Evolutionary conservation across 2,888 invertebrate genomes (phyloP).

Genomic region (Horisme vitalbata): DNA sequence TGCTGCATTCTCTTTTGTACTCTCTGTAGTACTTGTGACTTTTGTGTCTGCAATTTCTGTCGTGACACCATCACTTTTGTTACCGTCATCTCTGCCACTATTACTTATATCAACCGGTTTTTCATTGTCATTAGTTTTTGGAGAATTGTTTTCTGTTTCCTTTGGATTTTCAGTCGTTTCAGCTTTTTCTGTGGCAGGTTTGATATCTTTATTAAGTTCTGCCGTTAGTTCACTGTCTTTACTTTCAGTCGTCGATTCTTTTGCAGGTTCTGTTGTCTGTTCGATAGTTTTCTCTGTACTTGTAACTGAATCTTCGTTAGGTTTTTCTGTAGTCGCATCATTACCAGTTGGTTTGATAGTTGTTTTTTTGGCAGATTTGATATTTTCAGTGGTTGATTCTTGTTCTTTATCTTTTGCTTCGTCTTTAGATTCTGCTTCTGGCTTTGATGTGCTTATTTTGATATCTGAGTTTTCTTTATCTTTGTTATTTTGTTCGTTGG

Average conservation of each 20-base stretch:
- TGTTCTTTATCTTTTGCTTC: slow-evolving; percentile 4
- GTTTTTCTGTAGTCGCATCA: slow-evolving; percentile 14
- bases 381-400: neutral
- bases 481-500: neutral
- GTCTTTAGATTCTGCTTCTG: slow-evolving; percentile 2
- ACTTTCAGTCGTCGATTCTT: too few relatives aligned
- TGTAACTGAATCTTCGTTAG: neutral
- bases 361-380: neutral
- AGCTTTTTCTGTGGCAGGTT: neutral
- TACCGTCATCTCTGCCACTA: neutral
- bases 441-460: neutral
- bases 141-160: neutral
- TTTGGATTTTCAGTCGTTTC: neutral
- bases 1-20: too few relatives aligned
- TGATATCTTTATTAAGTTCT: slow-evolving; percentile 1
- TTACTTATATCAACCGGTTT: neutral
- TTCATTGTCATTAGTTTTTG: neutral
- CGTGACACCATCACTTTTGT: neutral
- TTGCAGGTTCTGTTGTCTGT: neutral
- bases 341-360: neutral
- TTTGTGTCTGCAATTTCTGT: neutral
- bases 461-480: neutral
- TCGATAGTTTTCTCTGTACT: slow-evolving; percentile 6
- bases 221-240: too few relatives aligned
- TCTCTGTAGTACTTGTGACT: too few relatives aligned